Evolutionary conservation across 2,888 invertebrate genomes (phyloP).

Genomic region (Lithophane ornitopus): DNA sequence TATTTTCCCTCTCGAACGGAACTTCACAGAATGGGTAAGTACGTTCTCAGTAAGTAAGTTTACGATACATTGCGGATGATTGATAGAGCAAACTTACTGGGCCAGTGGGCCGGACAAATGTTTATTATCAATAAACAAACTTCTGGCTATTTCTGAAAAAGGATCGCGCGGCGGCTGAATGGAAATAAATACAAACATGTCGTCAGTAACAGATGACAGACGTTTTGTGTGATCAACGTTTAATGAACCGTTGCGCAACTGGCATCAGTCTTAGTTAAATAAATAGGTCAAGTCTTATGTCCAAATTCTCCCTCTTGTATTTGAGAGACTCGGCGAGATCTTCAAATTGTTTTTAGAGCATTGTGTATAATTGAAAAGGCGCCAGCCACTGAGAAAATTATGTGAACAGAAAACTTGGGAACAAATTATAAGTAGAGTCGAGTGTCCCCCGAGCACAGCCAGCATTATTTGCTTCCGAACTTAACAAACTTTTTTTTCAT

Average conservation of each 20-base stretch:
- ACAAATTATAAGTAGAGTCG: conserved; percentile 79
- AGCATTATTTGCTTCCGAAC: conserved; percentile 78
- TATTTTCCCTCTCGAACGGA: conserved; percentile 59
- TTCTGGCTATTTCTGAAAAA: conserved; percentile 56
- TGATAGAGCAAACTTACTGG: conserved; percentile 61
- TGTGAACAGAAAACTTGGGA: conserved; percentile 79
- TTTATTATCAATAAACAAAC: conserved; percentile 64
- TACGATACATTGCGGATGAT: conserved; percentile 65
- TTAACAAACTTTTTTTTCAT: conserved; percentile 78
- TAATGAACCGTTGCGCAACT: conserved; percentile 71
- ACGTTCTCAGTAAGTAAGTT: conserved; percentile 59
- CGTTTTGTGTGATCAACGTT: conserved; percentile 59
- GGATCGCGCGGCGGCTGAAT: conserved; percentile 29
- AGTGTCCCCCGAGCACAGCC: conserved; percentile 71
- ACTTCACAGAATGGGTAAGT: conserved; percentile 69
- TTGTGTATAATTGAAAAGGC: conserved; percentile 80
- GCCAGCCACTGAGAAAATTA: conserved; percentile 75
- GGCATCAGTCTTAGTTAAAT: conserved; percentile 66
- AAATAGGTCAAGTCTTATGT: conserved; percentile 70
- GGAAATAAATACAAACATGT: conserved; percentile 53
- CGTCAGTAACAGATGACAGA: conserved; percentile 61
- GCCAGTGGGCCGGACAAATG: conserved; percentile 57
- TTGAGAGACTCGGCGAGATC: conserved; percentile 42
- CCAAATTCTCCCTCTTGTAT: conserved; percentile 57
- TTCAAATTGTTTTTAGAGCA: conserved; percentile 69